A percentile compares a stretch with the other conserved stretches of the same genome.
These are phyloP conservation scores for Trichopria drosophilae DNA, from an alignment of 2,888 invertebrate species.

Conservation along the genomic window DNA sequence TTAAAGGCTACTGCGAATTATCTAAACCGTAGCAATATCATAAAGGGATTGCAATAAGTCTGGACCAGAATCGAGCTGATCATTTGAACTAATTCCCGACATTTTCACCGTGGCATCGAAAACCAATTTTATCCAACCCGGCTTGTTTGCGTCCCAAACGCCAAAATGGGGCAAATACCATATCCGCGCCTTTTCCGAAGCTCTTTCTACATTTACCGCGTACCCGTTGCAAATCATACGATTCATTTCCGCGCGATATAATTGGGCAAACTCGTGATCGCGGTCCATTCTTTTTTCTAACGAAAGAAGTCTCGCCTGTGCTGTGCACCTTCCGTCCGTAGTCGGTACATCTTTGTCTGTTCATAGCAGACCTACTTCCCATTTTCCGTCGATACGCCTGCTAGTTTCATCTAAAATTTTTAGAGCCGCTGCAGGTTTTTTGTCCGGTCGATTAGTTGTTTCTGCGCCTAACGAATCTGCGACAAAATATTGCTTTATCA, in stretches of 20 bases:
- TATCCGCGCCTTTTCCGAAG: neutral
- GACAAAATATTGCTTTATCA: slow-evolving; percentile 5
- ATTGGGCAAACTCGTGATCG: slow-evolving; percentile 4
- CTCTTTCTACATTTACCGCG: neutral
- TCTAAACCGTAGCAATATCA: slow-evolving; percentile 50
- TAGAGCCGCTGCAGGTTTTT: neutral
- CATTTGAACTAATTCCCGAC: slow-evolving; percentile 38
- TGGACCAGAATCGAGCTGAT: slow-evolving; percentile 45
- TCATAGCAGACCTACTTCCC: slow-evolving; percentile 18
- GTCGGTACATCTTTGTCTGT: neutral
- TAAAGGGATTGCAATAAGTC: slow-evolving; percentile 45
- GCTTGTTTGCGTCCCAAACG: slow-evolving; percentile 34
- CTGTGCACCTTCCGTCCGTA: neutral
- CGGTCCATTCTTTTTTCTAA: slow-evolving; percentile 25
- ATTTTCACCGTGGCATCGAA: slow-evolving; percentile 45
- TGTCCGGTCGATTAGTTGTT: neutral
- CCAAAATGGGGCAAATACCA: slow-evolving; percentile 31
- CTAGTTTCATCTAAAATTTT: slow-evolving; percentile 9
- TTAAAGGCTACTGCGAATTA: slow-evolving; percentile 45
- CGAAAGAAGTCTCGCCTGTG: slow-evolving; percentile 6
- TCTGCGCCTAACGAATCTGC: slow-evolving; percentile 7
- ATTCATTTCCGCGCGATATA: slow-evolving; percentile 22
- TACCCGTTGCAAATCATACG: slow-evolving; percentile 10
- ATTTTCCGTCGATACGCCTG: neutral
- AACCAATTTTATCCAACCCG: slow-evolving; percentile 41